phyloP scores from a whole-genome alignment of 2,888 invertebrate genomes.

The Eupithecia tripunctaria region DNA sequence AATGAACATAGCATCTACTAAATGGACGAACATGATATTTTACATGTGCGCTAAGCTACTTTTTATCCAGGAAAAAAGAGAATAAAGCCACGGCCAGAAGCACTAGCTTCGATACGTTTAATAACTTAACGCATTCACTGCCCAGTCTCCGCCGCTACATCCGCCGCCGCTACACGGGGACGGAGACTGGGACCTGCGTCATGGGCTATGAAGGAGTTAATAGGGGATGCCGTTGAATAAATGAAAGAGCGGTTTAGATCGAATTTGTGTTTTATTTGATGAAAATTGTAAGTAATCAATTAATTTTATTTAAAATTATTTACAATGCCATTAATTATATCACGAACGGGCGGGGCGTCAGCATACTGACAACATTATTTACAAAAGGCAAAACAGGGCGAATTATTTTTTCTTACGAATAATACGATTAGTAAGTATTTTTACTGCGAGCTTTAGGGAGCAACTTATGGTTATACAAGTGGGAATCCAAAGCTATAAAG shows the following conservation, averaged over 20 bases:
- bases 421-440: constrained; percentile 20
- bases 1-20: too few species aligned
- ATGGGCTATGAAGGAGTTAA: too few species aligned
- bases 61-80: neutral
- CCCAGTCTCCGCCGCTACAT: too few species aligned
- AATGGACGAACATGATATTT: too few species aligned
- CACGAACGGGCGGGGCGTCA: constrained; percentile 61
- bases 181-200: too few species aligned
- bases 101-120: neutral
- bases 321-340: constrained; percentile 74
- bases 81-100: neutral
- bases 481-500: constrained; percentile 16
- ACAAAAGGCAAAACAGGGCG: constrained; percentile 67
- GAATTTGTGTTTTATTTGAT: constrained; percentile 80
- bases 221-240: neutral
- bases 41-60: neutral
- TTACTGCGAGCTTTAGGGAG: constrained; percentile 28
- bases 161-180: too few species aligned
- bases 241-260: constrained; percentile 44
- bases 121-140: too few species aligned
- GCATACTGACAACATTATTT: constrained; percentile 62
- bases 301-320: constrained; percentile 82
- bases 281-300: constrained; percentile 83
- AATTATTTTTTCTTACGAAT: constrained; percentile 43
- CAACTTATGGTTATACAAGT: constrained; percentile 23